Evolutionary conservation across 2,113 vertebrate species (phyloP), one percentile per base, ranked within the genome.

Genomic region (Tylochromis polylepis): DNA sequence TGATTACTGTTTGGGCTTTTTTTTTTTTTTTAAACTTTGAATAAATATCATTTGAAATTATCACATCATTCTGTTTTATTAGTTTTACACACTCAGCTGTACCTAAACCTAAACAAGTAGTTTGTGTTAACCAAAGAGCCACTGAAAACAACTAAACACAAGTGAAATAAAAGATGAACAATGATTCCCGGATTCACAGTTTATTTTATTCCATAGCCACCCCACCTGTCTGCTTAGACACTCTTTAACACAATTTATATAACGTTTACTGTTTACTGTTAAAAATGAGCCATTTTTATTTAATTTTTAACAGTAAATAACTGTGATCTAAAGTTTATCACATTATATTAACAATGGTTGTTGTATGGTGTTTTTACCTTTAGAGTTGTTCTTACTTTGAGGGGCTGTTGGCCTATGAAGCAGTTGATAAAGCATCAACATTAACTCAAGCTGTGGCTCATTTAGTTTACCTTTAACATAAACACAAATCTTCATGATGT

Each of bases 361-460:
- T 15, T 11, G 5, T 46, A 46, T 14, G 14, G 12, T 12, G 43
- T 14, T 29, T 43, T 43, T 53, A 20, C 18, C 4, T 51, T 51
- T 53, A 34, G 70, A 77, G 15, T 18, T 18, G 1, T 34, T 11
- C 6, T 0, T 77, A 77, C 43, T 53, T 31, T 16, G 20, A 51
- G n/a, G 55, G 24, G 27, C 31, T 31, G 27, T 51, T 53, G 24
- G 0, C 16, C 9, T 31, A 1, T 20, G 0, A 31, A 77, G 11
- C 46, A 53, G 46, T 12, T 53, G 46, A n/a, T n/a, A n/a, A n/a
- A n/a, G n/a, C n/a, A 49, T 51, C 24, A n/a, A 77, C 70, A 75
- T 24, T 5, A 51, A 20, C 43, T 75, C 70, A 0, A 2, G 0
- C 43, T 77, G 43, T 49, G 24, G 67, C 22, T 75, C 14, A 0